Evolutionary conservation across 2,113 vertebrate genomes (phyloP), one percentile per base, ranked within the genome.

Genomic region (Candoia aspera): DNA sequence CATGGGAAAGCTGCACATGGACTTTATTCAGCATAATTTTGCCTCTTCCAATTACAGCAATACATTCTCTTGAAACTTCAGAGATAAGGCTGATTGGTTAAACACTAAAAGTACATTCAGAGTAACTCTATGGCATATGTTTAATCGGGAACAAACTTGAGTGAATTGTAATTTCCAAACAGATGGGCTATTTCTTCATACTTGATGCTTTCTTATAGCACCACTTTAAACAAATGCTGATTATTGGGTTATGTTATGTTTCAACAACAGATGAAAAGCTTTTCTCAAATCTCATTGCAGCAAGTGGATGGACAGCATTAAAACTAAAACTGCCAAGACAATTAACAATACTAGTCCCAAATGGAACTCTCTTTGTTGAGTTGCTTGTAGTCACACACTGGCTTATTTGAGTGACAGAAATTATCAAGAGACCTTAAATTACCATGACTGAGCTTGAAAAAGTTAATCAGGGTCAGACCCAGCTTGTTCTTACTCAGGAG

Each of bases 181-280:
- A 86, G 90, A 91, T 73, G n/a, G 90, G 19, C 21, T 6, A 29
- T 87, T 64, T 87, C 84, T 86, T 90, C 54, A 46, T 57, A 42
- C 68, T 42, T 68, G 90, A 86, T 64, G 58, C 46, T 86, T 86
- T 62, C 59, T 55, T 21, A 86, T n/a, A 37, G 84, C 83, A 64
- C 79, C 49, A 46, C 12, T 86, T 90, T 64, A 68, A 49, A 37
- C 60, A 55, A 86, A 86, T 55, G 57, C 26, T 29, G n/a, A n/a
- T 58, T 62, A 11, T 21, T 55, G 87, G 24, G 23, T 73, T 54
- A 54, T 4, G 46, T 21, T 37, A 5, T 68, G 29, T 10, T 86
- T 11, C 21, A 62, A 13, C 54, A 62, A 86, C 33, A 55, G 84
- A 86, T 26, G 89, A 37, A 59, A 90, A 90, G 42, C 11, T 3